Percentiles rank a stretch among this genome's conserved stretches.
These are phyloP conservation scores for Esox masquinongy DNA, from an alignment of 2,797 vertebrate genomes.

Conservation along the genomic window DNA sequence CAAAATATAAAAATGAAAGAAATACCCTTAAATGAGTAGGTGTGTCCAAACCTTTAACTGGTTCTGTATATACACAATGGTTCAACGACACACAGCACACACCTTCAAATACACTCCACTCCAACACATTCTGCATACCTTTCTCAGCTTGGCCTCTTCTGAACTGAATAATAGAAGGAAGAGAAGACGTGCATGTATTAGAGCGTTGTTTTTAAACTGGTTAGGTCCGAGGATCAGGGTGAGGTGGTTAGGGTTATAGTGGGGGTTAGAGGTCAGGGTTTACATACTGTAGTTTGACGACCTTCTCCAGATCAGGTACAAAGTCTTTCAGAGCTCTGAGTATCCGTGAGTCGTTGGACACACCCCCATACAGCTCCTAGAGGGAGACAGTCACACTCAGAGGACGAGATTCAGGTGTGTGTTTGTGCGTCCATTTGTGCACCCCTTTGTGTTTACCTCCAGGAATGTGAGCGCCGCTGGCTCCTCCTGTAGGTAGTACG, in stretches of 20 bases:
- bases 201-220: too few relatives aligned
- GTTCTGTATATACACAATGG: too few relatives aligned
- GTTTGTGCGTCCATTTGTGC: conserved; percentile 14
- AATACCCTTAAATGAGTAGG: too few relatives aligned
- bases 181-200: conserved; percentile 11
- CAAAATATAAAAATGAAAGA: too few relatives aligned
- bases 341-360: conserved; percentile 90
- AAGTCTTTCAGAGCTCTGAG: conserved; percentile 89
- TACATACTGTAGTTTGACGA: conserved; percentile 92
- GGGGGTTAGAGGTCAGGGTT: neutral
- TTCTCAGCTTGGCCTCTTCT: conserved; percentile 90
- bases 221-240: neutral
- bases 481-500: conserved; percentile 90
- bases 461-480: conserved; percentile 88
- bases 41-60: too few relatives aligned
- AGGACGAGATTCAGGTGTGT: neutral
- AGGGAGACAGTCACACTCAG: conserved; percentile 14
- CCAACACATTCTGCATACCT: conserved; percentile 69
- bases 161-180: conserved; percentile 74
- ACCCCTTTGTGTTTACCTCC: conserved; percentile 76
- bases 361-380: conserved; percentile 92
- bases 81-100: neutral
- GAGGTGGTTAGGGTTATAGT: neutral
- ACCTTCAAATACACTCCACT: conserved; percentile 1
- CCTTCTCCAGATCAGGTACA: conserved; percentile 89